A percentile compares a stretch with the other conserved stretches of the same genome.
Conservation (phyloP, 1,140 invertebrate species). For the Bilobella aurantiaca region DNA sequence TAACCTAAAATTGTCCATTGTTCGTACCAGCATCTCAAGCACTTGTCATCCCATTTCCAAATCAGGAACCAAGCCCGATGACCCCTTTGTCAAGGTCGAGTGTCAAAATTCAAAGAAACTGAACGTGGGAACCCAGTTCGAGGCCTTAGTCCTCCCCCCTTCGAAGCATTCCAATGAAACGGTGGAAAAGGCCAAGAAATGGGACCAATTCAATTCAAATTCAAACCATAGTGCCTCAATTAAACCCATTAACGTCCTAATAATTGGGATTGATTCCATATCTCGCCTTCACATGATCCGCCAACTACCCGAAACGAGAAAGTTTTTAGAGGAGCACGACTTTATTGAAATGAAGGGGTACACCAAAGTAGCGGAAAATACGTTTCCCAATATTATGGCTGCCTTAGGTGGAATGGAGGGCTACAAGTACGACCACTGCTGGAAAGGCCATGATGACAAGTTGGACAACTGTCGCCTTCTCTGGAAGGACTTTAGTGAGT, state of each 20-base stretch:
- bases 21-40: constrained; percentile 11
- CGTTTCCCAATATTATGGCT: constrained; percentile 40
- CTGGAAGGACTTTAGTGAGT: constrained; percentile 40
- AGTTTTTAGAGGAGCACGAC: constrained; percentile 36
- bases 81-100: constrained; percentile 22
- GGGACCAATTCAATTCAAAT: neutral
- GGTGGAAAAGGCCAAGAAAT: constrained; percentile 16
- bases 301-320: constrained; percentile 42
- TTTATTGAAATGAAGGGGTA: constrained; percentile 32
- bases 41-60: constrained; percentile 17
- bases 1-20: neutral
- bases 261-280: constrained; percentile 46
- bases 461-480: constrained; percentile 41
- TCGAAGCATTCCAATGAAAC: constrained; percentile 4
- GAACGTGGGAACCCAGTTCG: constrained; percentile 9
- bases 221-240: neutral
- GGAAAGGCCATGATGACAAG: constrained; percentile 13
- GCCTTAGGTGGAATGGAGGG: constrained; percentile 30
- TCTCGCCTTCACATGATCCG: constrained; percentile 46
- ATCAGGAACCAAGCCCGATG: neutral
- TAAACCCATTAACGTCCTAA: constrained; percentile 35
- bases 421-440: constrained; percentile 26
- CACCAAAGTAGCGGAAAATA: constrained; percentile 38
- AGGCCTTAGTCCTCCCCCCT: constrained; percentile 8
- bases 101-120: constrained; percentile 18